phyloP scores from a whole-genome alignment of 2,888 invertebrate species.

The Chrysolina oricalcia region DNA sequence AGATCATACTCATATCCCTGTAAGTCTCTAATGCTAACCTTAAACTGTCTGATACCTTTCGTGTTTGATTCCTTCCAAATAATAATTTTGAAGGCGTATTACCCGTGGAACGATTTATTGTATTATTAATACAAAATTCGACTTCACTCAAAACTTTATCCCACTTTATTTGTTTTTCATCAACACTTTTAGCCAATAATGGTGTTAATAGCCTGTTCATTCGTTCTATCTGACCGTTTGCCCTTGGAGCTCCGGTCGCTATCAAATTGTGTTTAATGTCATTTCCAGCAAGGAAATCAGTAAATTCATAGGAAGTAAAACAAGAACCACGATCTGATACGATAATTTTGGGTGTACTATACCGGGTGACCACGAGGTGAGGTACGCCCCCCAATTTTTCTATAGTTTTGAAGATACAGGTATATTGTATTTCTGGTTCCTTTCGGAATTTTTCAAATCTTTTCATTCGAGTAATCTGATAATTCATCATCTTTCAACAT shows the following conservation, averaged over 20 bases:
- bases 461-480: too few relatives aligned
- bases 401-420: too few relatives aligned
- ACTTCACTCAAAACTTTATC: constrained; percentile 47
- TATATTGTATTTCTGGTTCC: too few relatives aligned
- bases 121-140: constrained; percentile 56
- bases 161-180: constrained; percentile 43
- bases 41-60: constrained; percentile 32
- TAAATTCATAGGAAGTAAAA: constrained; percentile 45
- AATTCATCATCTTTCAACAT: too few relatives aligned
- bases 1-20: not conserved
- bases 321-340: constrained; percentile 47
- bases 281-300: constrained; percentile 35
- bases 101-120: constrained; percentile 56
- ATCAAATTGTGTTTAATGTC: constrained; percentile 41
- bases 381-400: too few relatives aligned
- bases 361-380: too few relatives aligned
- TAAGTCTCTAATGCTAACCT: constrained; percentile 1
- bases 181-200: constrained; percentile 41
- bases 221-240: constrained; percentile 53
- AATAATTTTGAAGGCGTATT: constrained; percentile 58
- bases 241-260: constrained; percentile 47
- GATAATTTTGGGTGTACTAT: constrained; percentile 43
- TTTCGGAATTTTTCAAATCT: too few relatives aligned
- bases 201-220: constrained; percentile 49
- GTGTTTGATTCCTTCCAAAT: constrained; percentile 53